Evolutionary conservation across 92 coral and sea anemone species (phyloP), one percentile per base, ranked within the genome.

Genomic region (Anthopleura xanthogrammica): DNA sequence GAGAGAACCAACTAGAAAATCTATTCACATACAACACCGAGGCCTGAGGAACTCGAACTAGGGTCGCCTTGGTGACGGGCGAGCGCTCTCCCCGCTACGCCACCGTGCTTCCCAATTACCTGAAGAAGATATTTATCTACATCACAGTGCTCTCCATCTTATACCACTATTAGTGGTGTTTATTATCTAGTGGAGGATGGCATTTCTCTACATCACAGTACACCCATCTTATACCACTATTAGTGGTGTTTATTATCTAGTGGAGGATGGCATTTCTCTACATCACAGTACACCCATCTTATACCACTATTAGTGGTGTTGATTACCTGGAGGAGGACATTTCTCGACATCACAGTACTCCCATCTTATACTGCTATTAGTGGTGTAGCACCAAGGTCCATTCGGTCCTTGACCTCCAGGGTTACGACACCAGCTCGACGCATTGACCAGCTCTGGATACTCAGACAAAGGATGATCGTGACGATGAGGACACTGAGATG

Each of bases 401-500:
- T 85, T 66, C 41, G 89, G 89, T 62, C 85, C 91, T 79, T 85
- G 83, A 41, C 88, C 91, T 36, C 90, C 91, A 13, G 93, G 92
- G 56, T 92, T 92, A 22, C 96, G 91, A 68, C 97, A 93, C 80
- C 65, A 90, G 72, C 88, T 93, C 14, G 84, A 72, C 16, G 94
- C 89, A 54, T 86, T 80, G 78, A 77, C 82, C 13, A 90, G 81
- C 43, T 93, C 94, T 19, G 87, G 88, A 83, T 85, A 93, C 76
- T 77, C 77, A 52, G 85, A 80, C 50, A 85, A 60, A 24, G 80
- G 75, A 75, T 83, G 89, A 39, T 83, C 55, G 85, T 93, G 97
- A 68, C 97, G 93, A 74, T 93, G 97, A 83, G 97, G 97, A 70
- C 97, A 93, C 82, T 93, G 97, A 55, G 94, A 86, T 79, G 90